A percentile compares a stretch with the other conserved stretches of the same genome.
These are phyloP conservation scores for Aldabrachelys gigantea DNA, from an alignment of 2,113 vertebrate species.

Conservation along the genomic window DNA sequence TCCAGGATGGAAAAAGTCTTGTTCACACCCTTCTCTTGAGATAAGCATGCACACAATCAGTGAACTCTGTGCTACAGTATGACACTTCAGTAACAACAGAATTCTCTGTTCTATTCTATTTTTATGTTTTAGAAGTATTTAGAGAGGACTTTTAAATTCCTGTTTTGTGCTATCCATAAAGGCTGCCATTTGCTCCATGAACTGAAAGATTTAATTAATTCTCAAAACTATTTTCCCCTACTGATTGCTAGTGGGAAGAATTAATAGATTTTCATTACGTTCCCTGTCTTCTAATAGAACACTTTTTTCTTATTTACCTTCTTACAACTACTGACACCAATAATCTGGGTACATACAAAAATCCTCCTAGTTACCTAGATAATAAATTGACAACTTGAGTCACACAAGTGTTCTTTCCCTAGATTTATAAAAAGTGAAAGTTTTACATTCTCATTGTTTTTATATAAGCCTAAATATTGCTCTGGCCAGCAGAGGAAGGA, in stretches of 20 bases:
- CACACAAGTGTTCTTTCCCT: background rate
- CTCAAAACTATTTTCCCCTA: background rate
- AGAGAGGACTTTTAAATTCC: background rate
- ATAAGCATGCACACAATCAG: constrained; percentile 18
- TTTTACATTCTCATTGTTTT: background rate
- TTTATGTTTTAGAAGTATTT: background rate
- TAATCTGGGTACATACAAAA: background rate
- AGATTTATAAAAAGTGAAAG: background rate
- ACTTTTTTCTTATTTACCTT: background rate
- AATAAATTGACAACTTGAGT: background rate
- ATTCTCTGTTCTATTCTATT: background rate
- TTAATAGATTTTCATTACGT: background rate
- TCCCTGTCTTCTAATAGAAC: background rate
- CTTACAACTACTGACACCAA: background rate
- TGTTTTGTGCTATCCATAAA: background rate
- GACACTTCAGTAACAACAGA: background rate
- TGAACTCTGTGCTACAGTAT: background rate
- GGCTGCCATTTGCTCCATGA: background rate
- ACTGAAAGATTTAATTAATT: background rate
- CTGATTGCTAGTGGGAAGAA: background rate
- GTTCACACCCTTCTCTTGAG: background rate
- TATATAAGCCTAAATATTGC: background rate
- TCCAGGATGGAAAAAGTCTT: constrained; percentile 22
- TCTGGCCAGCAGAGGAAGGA: background rate
- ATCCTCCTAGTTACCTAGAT: background rate